These are phyloP conservation scores for Pygoscelis adeliae DNA, from an alignment of 2,113 vertebrate species.

Conservation along the genomic window DNA sequence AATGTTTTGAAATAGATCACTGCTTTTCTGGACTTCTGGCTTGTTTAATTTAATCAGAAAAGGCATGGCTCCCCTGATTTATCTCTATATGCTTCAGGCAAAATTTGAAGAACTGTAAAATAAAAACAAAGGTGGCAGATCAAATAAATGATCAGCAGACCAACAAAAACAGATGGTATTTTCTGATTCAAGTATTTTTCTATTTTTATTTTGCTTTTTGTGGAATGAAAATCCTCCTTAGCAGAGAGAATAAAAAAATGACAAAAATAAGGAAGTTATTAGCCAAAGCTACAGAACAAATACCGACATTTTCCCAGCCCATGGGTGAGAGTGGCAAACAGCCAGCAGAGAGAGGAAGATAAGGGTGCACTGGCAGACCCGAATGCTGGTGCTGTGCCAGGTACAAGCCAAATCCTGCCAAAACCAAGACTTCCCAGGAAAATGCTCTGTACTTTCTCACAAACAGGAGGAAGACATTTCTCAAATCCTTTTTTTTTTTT, in stretches of 20 bases:
- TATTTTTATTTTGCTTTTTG: background rate
- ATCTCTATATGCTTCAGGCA: background rate
- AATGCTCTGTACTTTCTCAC: background rate
- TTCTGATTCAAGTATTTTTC: background rate
- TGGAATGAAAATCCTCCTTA: background rate
- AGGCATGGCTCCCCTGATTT: background rate
- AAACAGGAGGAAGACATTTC: background rate
- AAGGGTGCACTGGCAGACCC: background rate
- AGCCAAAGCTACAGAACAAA: background rate
- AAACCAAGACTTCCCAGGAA: background rate
- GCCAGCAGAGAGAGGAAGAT: background rate
- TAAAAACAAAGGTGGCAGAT: slow-evolving; percentile 14
- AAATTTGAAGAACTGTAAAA: slow-evolving; percentile 6
- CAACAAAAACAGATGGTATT: background rate
- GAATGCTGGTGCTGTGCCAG: background rate
- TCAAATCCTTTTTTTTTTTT: background rate
- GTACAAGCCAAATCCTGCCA: background rate
- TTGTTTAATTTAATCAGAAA: background rate
- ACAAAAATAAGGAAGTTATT: background rate
- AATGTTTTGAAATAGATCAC: background rate
- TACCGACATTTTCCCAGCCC: background rate
- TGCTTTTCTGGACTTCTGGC: background rate
- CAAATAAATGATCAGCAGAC: background rate
- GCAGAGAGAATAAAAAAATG: background rate
- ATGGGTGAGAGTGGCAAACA: background rate